These are phyloP conservation scores for Platysteira castanea DNA, from an alignment of 2,113 vertebrate genomes.

Conservation along the genomic window DNA sequence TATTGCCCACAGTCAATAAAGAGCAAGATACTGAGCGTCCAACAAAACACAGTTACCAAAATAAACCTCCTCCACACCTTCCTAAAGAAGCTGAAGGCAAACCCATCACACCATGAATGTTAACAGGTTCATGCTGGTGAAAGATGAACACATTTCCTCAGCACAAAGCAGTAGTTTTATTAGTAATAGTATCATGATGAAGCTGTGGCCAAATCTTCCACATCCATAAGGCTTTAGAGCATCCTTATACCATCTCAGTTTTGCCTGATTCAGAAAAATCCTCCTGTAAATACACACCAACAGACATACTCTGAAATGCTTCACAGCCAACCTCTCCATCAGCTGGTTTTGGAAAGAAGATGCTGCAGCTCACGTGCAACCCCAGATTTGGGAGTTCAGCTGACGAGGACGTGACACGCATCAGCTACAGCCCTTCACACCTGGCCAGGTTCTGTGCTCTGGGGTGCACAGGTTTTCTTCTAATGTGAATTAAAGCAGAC, in stretches of 20 bases:
- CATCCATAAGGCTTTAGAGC: background rate
- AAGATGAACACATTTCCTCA: background rate
- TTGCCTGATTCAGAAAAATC: background rate
- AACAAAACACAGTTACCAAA: background rate
- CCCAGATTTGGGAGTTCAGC: background rate
- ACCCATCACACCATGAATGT: background rate
- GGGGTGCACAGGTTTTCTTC: background rate
- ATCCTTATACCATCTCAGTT: background rate
- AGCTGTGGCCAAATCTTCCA: background rate
- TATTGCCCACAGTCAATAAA: background rate
- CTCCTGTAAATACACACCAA: background rate
- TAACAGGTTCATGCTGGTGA: background rate
- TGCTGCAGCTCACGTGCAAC: background rate
- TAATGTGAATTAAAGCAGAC: slow-evolving; percentile 39
- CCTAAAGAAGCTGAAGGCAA: background rate
- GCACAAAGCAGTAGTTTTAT: background rate
- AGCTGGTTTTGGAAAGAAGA: background rate
- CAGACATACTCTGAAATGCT: background rate
- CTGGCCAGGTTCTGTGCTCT: background rate
- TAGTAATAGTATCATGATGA: background rate
- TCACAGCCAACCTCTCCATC: background rate
- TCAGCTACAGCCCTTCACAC: slow-evolving; percentile 23
- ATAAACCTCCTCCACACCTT: background rate
- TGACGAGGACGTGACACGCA: background rate
- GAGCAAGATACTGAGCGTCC: background rate